Conservation (phyloP, 2,113 vertebrate genomes). For the Heteronetta atricapilla region DNA sequence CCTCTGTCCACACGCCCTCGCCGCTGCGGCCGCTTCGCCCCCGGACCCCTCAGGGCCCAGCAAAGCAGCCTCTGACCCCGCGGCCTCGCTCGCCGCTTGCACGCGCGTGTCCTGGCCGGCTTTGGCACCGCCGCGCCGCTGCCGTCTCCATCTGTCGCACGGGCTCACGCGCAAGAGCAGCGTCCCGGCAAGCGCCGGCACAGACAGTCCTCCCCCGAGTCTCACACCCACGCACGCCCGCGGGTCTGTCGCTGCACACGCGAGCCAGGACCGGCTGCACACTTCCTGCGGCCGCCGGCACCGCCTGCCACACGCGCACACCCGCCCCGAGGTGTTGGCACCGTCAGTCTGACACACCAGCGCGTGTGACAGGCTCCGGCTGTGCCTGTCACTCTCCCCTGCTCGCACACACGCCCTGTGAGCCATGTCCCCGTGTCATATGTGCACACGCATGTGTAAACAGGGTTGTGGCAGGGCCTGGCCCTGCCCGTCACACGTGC, state of each 20-base stretch:
- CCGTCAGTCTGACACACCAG: neutral
- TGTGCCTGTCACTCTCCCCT: neutral
- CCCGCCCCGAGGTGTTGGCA: neutral
- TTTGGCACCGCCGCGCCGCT: rapidly evolving
- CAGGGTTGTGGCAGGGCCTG: rapidly evolving
- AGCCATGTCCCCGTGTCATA: neutral
- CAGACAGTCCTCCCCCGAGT: neutral
- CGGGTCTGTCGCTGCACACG: neutral
- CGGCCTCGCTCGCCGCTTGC: neutral
- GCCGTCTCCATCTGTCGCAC: rapidly evolving
- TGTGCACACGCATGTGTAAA: rapidly evolving
- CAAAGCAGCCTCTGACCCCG: neutral
- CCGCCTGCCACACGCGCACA: neutral
- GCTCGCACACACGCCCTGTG: rapidly evolving
- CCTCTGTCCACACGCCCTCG: too few species aligned
- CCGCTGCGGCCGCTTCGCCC: neutral
- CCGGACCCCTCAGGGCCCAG: neutral
- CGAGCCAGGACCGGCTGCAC: neutral
- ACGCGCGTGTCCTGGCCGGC: too few species aligned
- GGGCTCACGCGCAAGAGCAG: rapidly evolving
- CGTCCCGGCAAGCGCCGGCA: neutral
- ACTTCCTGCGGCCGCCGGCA: neutral
- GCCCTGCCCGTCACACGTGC: neutral
- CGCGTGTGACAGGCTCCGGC: rapidly evolving
- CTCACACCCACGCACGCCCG: neutral